Percentiles rank a stretch among this genome's conserved stretches.
Conservation (phyloP, 1,140 invertebrate genomes). For the Listronotus bonariensis region DNA sequence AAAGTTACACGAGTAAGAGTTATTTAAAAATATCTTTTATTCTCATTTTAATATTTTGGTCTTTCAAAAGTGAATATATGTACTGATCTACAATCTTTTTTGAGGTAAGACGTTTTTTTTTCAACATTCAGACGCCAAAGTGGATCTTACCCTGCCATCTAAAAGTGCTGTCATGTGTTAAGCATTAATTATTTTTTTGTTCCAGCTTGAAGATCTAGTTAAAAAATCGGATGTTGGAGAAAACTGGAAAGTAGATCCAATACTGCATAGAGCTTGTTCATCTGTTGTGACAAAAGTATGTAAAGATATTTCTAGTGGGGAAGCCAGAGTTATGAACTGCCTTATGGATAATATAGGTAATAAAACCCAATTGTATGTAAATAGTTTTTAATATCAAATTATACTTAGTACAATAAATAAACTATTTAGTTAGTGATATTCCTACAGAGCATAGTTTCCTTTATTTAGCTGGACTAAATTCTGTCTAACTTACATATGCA, state of each 20-base stretch:
- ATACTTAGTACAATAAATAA: not conserved
- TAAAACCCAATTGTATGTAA: too few relatives aligned
- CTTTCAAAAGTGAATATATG: too few relatives aligned
- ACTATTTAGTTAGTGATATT: too few relatives aligned
- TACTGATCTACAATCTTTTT: slow-evolving; percentile 1
- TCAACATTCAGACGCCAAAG: too few relatives aligned
- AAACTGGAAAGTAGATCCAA: slow-evolving; percentile 90
- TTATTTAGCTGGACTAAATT: too few relatives aligned
- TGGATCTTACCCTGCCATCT: too few relatives aligned
- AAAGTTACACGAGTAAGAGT: too few relatives aligned
- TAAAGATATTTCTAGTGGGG: slow-evolving; percentile 68
- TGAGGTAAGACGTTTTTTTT: slow-evolving; percentile 6
- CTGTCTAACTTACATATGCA: too few relatives aligned
- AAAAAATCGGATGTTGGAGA: slow-evolving; percentile 83
- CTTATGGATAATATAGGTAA: slow-evolving; percentile 77
- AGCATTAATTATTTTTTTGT: slow-evolving; percentile 32
- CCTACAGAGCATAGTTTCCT: too few relatives aligned
- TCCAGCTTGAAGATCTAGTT: slow-evolving; percentile 75
- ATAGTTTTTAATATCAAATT: not conserved
- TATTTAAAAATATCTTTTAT: too few relatives aligned
- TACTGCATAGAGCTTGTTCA: slow-evolving; percentile 83
- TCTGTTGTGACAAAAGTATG: slow-evolving; percentile 78
- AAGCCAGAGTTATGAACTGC: slow-evolving; percentile 87
- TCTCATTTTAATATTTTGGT: too few relatives aligned
- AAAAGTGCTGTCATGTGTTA: too few relatives aligned